A percentile compares a stretch with the other conserved stretches of the same genome.
Conservation (phyloP, 2,888 invertebrate species). For the Polydrusus pterygomalis region DNA sequence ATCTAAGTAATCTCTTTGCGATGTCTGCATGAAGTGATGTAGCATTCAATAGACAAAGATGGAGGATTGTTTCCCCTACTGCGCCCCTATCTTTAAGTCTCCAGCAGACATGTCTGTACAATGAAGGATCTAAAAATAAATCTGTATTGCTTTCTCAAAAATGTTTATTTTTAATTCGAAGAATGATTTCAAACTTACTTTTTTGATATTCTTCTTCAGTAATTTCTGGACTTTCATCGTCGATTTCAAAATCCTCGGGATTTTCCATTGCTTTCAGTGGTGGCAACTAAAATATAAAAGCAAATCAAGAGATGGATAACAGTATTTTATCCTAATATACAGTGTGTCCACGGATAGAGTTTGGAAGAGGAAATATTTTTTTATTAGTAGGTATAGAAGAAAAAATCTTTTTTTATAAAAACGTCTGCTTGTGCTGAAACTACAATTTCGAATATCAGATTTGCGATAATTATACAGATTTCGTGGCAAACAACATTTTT, state of each 20-base stretch:
- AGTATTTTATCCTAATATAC: too few relatives aligned
- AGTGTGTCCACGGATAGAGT: too few relatives aligned
- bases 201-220: conserved; percentile 72
- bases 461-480: too few relatives aligned
- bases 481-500: too few relatives aligned
- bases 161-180: too few relatives aligned
- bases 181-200: conserved; percentile 66
- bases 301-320: too few relatives aligned
- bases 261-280: conserved; percentile 87
- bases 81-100: conserved; percentile 93
- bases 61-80: conserved; percentile 96
- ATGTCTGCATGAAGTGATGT: conserved; percentile 94
- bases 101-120: conserved; percentile 93
- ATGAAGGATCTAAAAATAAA: conserved; percentile 75
- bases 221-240: conserved; percentile 83
- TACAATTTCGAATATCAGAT: too few relatives aligned
- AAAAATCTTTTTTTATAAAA: too few relatives aligned
- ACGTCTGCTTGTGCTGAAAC: too few relatives aligned
- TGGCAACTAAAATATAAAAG: conserved; percentile 75
- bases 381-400: too few relatives aligned
- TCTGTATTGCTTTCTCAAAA: not conserved
- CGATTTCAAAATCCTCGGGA: conserved; percentile 89
- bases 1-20: conserved; percentile 91
- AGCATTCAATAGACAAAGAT: conserved; percentile 93
- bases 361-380: too few relatives aligned